Percentiles rank a stretch among this genome's conserved stretches.
phyloP scores from a whole-genome alignment of 2,113 vertebrate genomes.

The Psephotus haematonotus region DNA sequence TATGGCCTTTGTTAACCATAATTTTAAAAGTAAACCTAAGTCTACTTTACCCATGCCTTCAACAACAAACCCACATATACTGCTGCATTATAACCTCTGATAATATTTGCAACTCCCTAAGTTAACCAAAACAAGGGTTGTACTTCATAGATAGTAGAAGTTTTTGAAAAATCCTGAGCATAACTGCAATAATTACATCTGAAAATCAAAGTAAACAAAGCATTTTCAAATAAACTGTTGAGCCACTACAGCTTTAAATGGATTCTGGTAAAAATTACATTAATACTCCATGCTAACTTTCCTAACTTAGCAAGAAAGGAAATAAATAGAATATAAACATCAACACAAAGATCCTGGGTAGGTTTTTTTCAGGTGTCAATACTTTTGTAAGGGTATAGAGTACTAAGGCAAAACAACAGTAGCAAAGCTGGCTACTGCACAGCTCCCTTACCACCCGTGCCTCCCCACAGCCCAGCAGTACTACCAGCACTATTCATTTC shows the following conservation, averaged over 20 bases:
- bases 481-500: background rate
- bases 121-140: background rate
- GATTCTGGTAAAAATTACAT: background rate
- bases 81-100: background rate
- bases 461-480: background rate
- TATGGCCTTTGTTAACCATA: background rate
- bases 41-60: background rate
- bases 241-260: background rate
- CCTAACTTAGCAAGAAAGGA: background rate
- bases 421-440: background rate
- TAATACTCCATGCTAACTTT: background rate
- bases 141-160: background rate
- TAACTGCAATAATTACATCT: background rate
- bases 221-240: background rate
- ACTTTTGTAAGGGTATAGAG: background rate
- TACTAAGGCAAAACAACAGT: background rate
- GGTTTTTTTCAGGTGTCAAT: background rate
- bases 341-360: background rate
- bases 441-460: background rate
- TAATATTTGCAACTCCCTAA: background rate
- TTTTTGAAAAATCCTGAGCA: background rate
- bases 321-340: background rate
- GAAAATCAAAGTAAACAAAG: background rate
- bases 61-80: background rate
- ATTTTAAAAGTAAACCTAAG: background rate